phyloP scores from a whole-genome alignment of 53 echinoderm and acorn worm species.

The Temnopleurus reevesii region DNA sequence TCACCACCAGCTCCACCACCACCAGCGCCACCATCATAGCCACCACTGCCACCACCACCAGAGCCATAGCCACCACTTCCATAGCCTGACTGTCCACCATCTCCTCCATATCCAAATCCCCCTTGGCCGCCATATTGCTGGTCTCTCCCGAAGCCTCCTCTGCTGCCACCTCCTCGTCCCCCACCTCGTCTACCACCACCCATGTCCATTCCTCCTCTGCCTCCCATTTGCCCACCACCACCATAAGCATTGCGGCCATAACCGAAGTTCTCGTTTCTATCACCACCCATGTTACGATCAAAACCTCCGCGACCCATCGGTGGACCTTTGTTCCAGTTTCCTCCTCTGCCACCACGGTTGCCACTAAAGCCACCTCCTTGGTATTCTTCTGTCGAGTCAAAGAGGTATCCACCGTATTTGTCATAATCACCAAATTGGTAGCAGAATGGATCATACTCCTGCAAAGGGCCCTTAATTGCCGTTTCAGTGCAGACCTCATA shows the following conservation, averaged over 20 bases:
- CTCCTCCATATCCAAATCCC: background rate
- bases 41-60: slow-evolving; percentile 55
- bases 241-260: slow-evolving; percentile 45
- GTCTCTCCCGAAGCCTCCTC: slow-evolving; percentile 64
- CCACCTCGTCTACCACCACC: slow-evolving; percentile 34
- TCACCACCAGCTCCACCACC: slow-evolving; percentile 38
- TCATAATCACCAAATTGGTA: slow-evolving; percentile 39
- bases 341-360: slow-evolving; percentile 51
- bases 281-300: slow-evolving; percentile 50
- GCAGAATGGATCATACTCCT: slow-evolving; percentile 91
- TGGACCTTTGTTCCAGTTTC: slow-evolving; percentile 38
- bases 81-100: background rate
- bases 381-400: slow-evolving; percentile 21
- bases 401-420: slow-evolving; percentile 82
- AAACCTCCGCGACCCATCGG: slow-evolving; percentile 50
- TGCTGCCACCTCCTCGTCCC: slow-evolving; percentile 39
- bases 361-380: slow-evolving; percentile 57
- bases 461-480: slow-evolving; percentile 85
- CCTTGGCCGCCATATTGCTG: background rate
- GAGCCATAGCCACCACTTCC: slow-evolving; percentile 51
- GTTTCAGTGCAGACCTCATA: slow-evolving; percentile 72
- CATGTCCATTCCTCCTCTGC: slow-evolving; percentile 44
- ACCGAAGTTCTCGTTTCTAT: slow-evolving; percentile 48
- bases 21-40: background rate
- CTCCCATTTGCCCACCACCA: slow-evolving; percentile 57